A percentile compares a stretch with the other conserved stretches of the same genome.
Evolutionary conservation across 1,140 invertebrate species (phyloP).

Genomic region (Hyposmocoma kahamanoa): DNA sequence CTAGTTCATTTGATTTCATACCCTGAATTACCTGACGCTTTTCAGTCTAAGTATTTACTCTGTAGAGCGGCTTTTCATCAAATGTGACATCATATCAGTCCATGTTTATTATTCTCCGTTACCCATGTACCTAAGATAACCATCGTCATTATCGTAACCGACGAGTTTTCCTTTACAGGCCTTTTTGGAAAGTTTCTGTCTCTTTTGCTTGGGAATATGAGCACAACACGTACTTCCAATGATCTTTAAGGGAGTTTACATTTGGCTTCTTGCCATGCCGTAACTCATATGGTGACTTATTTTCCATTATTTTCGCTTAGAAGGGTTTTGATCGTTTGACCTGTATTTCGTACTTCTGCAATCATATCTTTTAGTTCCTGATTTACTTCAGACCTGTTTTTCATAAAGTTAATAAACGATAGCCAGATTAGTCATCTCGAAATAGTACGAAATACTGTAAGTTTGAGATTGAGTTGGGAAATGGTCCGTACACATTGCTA

Average conservation of each 20-base stretch:
- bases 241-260: neutral
- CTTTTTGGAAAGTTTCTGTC: neutral
- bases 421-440: neutral
- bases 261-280: neutral
- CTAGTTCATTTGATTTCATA: neutral
- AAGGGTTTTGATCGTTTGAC: neutral
- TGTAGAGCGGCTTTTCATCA: neutral
- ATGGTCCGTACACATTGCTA: neutral
- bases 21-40: neutral
- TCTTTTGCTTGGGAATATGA: neutral
- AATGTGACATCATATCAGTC: neutral
- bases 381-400: neutral
- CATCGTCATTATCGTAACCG: neutral
- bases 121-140: neutral
- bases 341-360: neutral
- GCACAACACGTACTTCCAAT: neutral
- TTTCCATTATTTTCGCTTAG: neutral
- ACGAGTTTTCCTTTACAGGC: neutral
- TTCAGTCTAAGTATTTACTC: too few relatives aligned
- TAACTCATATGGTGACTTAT: neutral
- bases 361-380: neutral
- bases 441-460: neutral
- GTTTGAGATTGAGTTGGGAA: neutral
- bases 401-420: neutral
- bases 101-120: neutral